Evolutionary conservation across 2,888 invertebrate species (phyloP), one percentile per base, ranked within the genome.

Genomic region (Syrista parreyssii): DNA sequence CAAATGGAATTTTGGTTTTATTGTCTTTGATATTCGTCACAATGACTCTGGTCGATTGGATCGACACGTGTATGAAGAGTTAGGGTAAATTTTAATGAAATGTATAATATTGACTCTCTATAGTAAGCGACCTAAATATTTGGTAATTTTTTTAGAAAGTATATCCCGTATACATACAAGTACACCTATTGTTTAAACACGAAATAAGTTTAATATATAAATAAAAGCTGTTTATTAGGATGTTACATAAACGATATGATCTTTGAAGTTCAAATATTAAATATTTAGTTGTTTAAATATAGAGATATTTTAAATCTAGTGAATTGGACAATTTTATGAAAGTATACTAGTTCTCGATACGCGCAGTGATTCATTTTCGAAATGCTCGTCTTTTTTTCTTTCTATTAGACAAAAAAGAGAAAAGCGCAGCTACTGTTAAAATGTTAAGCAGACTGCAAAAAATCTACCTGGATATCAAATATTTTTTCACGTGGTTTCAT

Each of bases 251-350:
- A 71, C 33, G 71, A 71, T 31, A 71, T 71, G 33, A 31, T 71
- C 15, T 71, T 71, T 71, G 15, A 71, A 71, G 71, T 71, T 71
- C 33, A 31, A 71, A 71, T 71, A 71, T 71, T 71, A 33, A 71
- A 71, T 71, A 71, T 55, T 55, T 55, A 55, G 55, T 55, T 55
- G 55, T 55, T 55, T 23, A 23, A 55, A 55, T 55, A 55, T 55
- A 55, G 55, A 55, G 55, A 55, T 55, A 55, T 55, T 55, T 55
- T 55, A 55, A 55, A 55, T 55, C 55, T 23, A 55, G 55, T 23
- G 9, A 55, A 55, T 55, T 55, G 55, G 55, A 55, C 55, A 55
- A 55, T 55, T 55, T 55, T 55, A 55, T 55, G 23, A 55, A 55
- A 55, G 55, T 55, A 55, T 55, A 55, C 23, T 23, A 55, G 55